A percentile compares a stretch with the other conserved stretches of the same genome.
These are phyloP conservation scores for Notechis scutatus DNA, from an alignment of 2,113 vertebrate genomes.

Conservation along the genomic window DNA sequence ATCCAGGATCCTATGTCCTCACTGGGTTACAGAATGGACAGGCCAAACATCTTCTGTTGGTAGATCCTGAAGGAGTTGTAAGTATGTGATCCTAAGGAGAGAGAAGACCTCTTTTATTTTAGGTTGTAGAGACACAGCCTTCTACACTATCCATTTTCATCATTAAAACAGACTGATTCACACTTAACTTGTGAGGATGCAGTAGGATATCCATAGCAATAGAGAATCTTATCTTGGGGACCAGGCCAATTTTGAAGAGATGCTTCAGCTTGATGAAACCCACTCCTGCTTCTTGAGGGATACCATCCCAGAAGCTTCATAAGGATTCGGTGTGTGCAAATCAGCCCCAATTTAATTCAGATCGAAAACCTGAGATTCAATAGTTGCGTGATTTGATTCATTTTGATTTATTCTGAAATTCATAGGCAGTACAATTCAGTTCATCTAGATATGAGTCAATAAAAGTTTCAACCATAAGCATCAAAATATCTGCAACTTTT, in stretches of 20 bases:
- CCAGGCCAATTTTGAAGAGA: background rate
- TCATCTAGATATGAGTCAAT: background rate
- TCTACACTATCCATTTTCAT: too few species aligned
- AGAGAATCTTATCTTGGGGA: background rate
- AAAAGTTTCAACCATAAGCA: background rate
- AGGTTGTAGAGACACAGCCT: background rate
- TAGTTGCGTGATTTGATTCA: background rate
- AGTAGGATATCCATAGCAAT: background rate
- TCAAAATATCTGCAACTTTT: background rate
- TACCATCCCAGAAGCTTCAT: background rate
- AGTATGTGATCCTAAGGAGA: constrained; percentile 46
- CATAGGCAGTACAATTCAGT: background rate
- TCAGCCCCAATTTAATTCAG: background rate
- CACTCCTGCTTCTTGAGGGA: background rate
- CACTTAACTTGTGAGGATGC: background rate
- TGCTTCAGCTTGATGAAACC: background rate
- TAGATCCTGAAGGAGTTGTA: constrained; percentile 96
- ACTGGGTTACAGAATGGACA: constrained; percentile 93
- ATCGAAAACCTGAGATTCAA: background rate
- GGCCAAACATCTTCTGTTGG: constrained; percentile 91
- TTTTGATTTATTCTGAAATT: background rate
- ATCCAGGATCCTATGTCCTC: constrained; percentile 91
- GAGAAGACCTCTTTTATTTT: background rate
- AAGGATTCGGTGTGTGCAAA: background rate
- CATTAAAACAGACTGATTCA: background rate